Evolutionary conservation across 2,113 vertebrate genomes (phyloP).

Genomic region (Chloroceryle aenea): DNA sequence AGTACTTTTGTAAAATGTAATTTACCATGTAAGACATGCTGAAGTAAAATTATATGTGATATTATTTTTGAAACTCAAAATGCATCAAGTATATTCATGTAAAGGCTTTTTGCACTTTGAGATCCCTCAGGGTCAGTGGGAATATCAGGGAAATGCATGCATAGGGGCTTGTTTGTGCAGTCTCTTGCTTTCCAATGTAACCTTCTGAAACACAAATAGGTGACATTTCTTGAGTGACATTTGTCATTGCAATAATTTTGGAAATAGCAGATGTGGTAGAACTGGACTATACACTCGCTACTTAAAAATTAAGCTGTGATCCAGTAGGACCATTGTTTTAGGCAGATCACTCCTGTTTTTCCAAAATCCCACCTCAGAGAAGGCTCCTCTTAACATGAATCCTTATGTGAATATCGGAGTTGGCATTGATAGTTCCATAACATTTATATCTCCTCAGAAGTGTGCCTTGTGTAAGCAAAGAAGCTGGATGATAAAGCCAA

Average conservation of each 20-base stretch:
- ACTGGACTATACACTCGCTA: background rate
- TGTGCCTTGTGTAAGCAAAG: background rate
- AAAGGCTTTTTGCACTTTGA: background rate
- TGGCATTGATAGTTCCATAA: background rate
- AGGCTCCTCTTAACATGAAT: background rate
- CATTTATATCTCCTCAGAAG: background rate
- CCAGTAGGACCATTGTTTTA: background rate
- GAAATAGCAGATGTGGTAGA: background rate
- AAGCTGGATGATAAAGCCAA: background rate
- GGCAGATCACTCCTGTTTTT: background rate
- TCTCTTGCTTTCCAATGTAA: background rate
- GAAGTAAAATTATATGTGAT: background rate
- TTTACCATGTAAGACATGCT: background rate
- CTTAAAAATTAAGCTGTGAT: background rate
- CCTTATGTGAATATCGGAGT: background rate
- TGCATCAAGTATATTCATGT: background rate
- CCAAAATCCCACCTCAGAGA: background rate
- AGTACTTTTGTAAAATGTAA: background rate
- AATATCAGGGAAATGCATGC: background rate
- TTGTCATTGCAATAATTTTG: background rate
- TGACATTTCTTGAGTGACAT: background rate
- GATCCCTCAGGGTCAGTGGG: background rate
- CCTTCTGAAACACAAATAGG: background rate
- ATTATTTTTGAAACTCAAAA: background rate
- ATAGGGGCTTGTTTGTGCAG: background rate